Evolutionary conservation across 2,113 vertebrate species (phyloP).

Genomic region (Todiramphus chloris): DNA sequence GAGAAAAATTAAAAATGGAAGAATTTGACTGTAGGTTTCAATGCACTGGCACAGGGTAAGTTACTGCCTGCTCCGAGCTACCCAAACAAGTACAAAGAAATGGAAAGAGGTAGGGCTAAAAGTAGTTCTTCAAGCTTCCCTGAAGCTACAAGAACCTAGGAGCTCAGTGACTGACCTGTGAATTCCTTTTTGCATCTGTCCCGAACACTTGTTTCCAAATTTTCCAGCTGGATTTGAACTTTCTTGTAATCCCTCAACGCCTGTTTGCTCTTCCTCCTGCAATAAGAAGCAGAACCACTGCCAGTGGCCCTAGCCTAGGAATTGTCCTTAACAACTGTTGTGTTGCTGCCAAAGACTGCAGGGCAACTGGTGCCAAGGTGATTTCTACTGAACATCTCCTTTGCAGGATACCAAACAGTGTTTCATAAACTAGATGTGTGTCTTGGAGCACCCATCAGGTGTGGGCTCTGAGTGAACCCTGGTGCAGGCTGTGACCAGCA

Average conservation of each 20-base stretch:
- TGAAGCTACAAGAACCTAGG: not conserved
- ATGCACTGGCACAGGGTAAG: not conserved
- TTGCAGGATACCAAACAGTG: not conserved
- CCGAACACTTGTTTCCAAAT: conserved; percentile 95
- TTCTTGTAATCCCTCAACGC: conserved; percentile 97
- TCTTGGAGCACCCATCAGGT: not conserved
- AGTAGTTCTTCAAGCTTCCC: not conserved
- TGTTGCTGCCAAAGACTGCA: not conserved
- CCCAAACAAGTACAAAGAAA: not conserved
- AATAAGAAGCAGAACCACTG: conserved; percentile 20
- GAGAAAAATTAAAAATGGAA: not conserved
- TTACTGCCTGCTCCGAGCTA: not conserved
- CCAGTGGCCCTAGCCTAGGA: not conserved
- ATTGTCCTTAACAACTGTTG: not conserved
- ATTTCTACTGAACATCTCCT: not conserved
- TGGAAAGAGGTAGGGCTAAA: not conserved
- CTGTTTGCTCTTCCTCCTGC: conserved; percentile 97
- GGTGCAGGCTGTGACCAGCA: not conserved
- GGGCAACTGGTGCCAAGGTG: not conserved
- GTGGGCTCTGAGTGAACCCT: not conserved
- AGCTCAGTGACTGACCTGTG: conserved; percentile 80
- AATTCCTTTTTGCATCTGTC: conserved; percentile 99
- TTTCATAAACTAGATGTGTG: not conserved
- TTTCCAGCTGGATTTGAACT: conserved; percentile 98
- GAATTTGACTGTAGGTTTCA: not conserved